Evolutionary conservation across 2,888 invertebrate species (phyloP).

Genomic region (Nasonia oneida): DNA sequence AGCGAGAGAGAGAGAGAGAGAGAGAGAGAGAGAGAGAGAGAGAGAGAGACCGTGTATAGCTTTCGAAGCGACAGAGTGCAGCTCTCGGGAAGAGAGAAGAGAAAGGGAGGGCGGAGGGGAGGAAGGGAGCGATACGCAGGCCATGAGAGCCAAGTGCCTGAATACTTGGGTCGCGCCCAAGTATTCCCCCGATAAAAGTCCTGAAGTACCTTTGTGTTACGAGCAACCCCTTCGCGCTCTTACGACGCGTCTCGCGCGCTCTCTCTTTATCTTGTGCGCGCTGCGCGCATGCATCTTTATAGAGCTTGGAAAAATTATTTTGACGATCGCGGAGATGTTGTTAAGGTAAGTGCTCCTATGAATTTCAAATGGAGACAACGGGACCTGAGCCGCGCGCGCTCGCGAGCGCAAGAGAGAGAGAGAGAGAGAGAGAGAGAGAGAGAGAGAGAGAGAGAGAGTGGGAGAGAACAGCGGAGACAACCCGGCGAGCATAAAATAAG

Average conservation of each 20-base stretch:
- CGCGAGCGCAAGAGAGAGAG: no score
- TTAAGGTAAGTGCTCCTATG: slow-evolving; percentile 37
- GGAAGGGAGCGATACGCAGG: not conserved
- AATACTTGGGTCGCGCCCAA: slow-evolving; percentile 71
- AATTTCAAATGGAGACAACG: slow-evolving; percentile 31
- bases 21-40: not conserved
- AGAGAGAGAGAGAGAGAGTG: not conserved
- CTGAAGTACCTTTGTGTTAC: slow-evolving; percentile 64
- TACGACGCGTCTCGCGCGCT: not conserved
- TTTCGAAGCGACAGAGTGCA: not conserved
- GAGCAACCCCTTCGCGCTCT: slow-evolving; percentile 56
- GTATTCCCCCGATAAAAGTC: slow-evolving; percentile 67
- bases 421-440: not conserved
- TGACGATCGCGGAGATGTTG: slow-evolving; percentile 48
- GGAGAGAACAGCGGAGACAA: not conserved
- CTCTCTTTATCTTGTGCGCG: not conserved
- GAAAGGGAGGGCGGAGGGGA: not conserved
- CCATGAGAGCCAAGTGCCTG: slow-evolving; percentile 65
- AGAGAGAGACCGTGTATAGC: not conserved
- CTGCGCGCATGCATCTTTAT: not conserved
- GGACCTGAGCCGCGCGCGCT: not conserved
- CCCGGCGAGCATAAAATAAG: not conserved
- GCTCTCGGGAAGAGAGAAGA: not conserved
- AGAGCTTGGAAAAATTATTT: slow-evolving; percentile 52
- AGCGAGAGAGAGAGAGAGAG: not conserved